Evolutionary conservation across 2,113 vertebrate species (phyloP).

Genomic region (Naja naja): DNA sequence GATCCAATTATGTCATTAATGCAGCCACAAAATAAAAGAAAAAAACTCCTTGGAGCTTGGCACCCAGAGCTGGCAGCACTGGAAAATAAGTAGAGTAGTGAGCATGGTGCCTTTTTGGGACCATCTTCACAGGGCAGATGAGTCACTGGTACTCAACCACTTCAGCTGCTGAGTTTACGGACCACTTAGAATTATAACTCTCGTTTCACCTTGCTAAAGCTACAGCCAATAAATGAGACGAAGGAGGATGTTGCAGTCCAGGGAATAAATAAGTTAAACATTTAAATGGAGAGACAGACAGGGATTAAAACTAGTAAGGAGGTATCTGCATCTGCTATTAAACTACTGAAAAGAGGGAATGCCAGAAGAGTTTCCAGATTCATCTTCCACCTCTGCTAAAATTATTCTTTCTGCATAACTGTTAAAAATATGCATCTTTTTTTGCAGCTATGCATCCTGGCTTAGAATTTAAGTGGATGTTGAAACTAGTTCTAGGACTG

Average conservation of each 20-base stretch:
- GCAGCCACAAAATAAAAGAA: neutral
- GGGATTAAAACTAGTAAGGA: neutral
- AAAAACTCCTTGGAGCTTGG: neutral
- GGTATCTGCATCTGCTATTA: neutral
- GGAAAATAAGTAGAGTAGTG: neutral
- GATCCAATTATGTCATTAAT: slow-evolving; percentile 25
- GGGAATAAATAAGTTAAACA: neutral
- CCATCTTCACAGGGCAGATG: neutral
- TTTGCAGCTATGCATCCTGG: neutral
- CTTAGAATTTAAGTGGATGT: neutral
- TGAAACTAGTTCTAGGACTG: neutral
- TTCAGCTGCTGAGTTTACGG: neutral
- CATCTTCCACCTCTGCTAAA: neutral
- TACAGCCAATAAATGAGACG: neutral
- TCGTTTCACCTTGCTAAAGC: neutral
- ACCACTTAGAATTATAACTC: neutral
- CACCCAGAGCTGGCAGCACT: no score
- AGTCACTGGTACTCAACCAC: neutral
- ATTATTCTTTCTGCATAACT: neutral
- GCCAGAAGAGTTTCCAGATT: neutral
- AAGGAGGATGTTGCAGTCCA: neutral
- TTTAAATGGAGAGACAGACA: neutral
- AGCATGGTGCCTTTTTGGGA: neutral
- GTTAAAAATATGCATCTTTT: neutral
- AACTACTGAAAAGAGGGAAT: neutral